phyloP scores from a whole-genome alignment of 2,113 vertebrate genomes.

The Indicator indicator region DNA sequence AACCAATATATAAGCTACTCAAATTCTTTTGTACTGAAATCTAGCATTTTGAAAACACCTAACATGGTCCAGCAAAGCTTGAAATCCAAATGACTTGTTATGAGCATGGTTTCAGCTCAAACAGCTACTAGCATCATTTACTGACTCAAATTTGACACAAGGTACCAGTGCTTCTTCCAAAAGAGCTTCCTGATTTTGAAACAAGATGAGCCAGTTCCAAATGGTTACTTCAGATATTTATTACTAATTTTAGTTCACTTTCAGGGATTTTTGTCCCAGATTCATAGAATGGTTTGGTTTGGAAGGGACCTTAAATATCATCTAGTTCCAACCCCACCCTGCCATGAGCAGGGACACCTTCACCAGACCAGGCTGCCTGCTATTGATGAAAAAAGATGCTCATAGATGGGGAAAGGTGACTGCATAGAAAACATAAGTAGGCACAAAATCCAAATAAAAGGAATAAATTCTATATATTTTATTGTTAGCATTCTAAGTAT shows the following conservation, averaged over 20 bases:
- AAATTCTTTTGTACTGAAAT: not conserved
- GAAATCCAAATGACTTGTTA: not conserved
- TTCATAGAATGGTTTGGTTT: too few species aligned
- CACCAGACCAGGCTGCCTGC: not conserved
- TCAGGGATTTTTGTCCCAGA: too few species aligned
- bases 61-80: not conserved
- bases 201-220: not conserved
- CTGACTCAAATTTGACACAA: not conserved
- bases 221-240: not conserved
- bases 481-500: not conserved
- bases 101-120: not conserved
- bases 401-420: not conserved
- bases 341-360: too few species aligned
- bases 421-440: accelerated
- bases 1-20: not conserved
- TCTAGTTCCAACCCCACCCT: too few species aligned
- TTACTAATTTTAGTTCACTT: not conserved
- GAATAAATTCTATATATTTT: not conserved
- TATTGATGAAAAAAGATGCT: not conserved
- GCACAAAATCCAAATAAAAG: not conserved
- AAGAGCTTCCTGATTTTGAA: not conserved
- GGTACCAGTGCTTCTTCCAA: not conserved
- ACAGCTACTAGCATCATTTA: not conserved
- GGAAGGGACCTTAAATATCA: too few species aligned
- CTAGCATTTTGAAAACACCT: not conserved